phyloP scores from a whole-genome alignment of 2,888 invertebrate genomes.

The Netelia virgata region DNA sequence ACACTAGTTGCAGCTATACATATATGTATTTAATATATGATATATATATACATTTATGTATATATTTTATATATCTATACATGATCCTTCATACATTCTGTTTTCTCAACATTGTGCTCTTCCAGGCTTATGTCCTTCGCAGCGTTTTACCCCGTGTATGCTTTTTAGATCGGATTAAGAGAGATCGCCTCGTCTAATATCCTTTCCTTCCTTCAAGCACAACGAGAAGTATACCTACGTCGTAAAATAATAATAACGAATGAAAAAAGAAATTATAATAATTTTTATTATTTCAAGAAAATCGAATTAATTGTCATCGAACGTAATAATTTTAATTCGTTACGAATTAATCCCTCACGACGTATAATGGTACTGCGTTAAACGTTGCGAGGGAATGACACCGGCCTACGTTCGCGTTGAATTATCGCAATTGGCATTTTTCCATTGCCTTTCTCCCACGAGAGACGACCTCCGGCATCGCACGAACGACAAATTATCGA shows the following conservation, averaged over 20 bases:
- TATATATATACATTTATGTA: too few species aligned
- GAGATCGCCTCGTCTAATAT: not conserved
- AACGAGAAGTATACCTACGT: not conserved
- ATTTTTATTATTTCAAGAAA: not conserved
- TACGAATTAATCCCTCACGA: not conserved
- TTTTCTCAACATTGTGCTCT: not conserved
- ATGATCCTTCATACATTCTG: not conserved
- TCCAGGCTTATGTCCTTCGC: not conserved
- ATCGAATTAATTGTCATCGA: not conserved
- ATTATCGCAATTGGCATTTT: constrained; percentile 68
- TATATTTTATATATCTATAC: not conserved
- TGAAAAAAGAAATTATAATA: not conserved
- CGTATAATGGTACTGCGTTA: not conserved
- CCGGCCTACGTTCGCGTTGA: constrained; percentile 30
- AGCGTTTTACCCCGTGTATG: not conserved
- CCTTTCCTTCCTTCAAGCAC: not conserved
- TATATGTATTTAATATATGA: not conserved
- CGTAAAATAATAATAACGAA: not conserved
- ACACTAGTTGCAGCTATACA: not conserved
- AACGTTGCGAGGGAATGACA: not conserved
- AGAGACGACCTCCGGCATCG: constrained; percentile 48
- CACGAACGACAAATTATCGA: constrained; percentile 54
- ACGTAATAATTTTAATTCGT: not conserved
- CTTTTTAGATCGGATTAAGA: not conserved
- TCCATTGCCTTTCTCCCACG: constrained; percentile 54